Conservation (phyloP, 2,888 invertebrate species). For the Acrobasis consociella region DNA sequence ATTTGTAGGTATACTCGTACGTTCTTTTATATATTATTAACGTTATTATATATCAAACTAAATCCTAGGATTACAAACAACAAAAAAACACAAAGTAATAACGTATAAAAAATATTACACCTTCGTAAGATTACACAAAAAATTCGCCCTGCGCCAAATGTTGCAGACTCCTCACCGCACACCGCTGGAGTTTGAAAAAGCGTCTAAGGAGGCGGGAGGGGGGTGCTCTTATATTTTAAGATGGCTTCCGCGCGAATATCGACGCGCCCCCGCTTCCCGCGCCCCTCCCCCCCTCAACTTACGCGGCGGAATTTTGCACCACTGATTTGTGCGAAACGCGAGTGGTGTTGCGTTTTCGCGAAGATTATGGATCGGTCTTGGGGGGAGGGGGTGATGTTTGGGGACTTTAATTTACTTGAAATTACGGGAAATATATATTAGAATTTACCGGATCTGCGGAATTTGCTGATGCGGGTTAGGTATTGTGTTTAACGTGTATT, state of each 20-base stretch:
- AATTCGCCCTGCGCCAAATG: conserved; percentile 46
- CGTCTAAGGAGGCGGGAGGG: conserved; percentile 71
- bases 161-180: conserved; percentile 49
- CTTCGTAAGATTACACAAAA: neutral
- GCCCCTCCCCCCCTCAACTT: conserved; percentile 37
- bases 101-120: neutral
- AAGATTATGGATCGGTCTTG: conserved; percentile 15
- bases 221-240: conserved; percentile 77
- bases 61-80: too few relatives aligned
- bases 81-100: too few relatives aligned
- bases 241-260: conserved; percentile 81
- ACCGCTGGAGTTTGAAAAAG: conserved; percentile 72
- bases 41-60: too few relatives aligned
- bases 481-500: too few relatives aligned
- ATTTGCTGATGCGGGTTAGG: too few relatives aligned
- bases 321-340: conserved; percentile 43
- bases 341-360: conserved; percentile 30
- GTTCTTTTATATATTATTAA: too few relatives aligned
- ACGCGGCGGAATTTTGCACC: conserved; percentile 57
- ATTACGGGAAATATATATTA: neutral
- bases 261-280: conserved; percentile 62
- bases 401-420: neutral
- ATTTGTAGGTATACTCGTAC: too few relatives aligned
- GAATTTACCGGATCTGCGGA: too few relatives aligned
- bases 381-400: conserved; percentile 12